Conservation (phyloP, 2,888 invertebrate genomes). For the Anorthoa munda region DNA sequence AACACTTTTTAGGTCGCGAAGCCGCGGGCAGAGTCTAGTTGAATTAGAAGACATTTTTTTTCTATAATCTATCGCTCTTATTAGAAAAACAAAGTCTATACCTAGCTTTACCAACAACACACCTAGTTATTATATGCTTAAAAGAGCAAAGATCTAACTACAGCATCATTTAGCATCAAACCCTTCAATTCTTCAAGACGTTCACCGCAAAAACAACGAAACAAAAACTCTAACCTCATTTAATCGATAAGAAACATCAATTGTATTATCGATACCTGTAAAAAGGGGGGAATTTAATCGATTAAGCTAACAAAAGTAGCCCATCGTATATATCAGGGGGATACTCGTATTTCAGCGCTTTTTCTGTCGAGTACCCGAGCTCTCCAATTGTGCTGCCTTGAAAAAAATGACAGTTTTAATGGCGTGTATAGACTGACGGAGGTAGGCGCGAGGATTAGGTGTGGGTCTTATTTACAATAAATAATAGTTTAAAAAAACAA, state of each 20-base stretch:
- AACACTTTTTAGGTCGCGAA: too few species aligned
- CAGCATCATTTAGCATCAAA: conserved; percentile 15
- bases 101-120: background rate
- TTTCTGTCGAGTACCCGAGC: conserved; percentile 71
- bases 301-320: conserved; percentile 73
- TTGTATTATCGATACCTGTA: conserved; percentile 62
- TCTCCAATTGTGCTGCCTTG: conserved; percentile 74
- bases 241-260: conserved; percentile 65
- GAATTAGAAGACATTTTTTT: too few species aligned
- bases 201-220: conserved; percentile 11
- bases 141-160: background rate
- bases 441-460: background rate
- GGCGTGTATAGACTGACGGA: conserved; percentile 69
- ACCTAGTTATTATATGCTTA: background rate
- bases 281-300: conserved; percentile 65
- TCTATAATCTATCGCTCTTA: background rate
- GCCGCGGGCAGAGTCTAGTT: too few species aligned
- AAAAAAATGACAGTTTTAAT: conserved; percentile 82
- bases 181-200: conserved; percentile 7
- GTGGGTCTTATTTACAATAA: too few species aligned
- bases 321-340: conserved; percentile 76
- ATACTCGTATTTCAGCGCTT: conserved; percentile 79
- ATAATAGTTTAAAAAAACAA: too few species aligned
- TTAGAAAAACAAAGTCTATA: background rate
- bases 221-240: conserved; percentile 52